Conservation (phyloP, 2,113 vertebrate species). For the Nannobrachium achirus region DNA sequence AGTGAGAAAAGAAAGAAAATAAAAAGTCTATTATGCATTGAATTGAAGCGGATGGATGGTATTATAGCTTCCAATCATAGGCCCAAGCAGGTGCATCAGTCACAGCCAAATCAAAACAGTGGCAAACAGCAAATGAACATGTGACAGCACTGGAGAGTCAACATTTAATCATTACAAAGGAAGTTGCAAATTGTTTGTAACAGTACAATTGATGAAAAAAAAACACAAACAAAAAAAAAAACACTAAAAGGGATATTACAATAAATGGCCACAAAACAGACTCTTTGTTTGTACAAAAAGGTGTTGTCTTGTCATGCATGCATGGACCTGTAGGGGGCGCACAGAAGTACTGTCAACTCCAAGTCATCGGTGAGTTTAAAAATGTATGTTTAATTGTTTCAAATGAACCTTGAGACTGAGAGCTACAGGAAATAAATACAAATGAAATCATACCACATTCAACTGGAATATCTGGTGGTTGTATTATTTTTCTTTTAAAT, state of each 20-base stretch:
- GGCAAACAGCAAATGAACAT: conserved; percentile 51
- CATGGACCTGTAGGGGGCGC: conserved; percentile 49
- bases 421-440: conserved; percentile 78
- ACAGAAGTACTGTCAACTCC: conserved; percentile 61
- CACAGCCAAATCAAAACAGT: conserved; percentile 26
- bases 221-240: too few relatives aligned
- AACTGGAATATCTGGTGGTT: conserved; percentile 68
- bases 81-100: neutral
- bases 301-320: conserved; percentile 13
- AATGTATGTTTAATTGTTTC: conserved; percentile 52
- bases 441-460: conserved; percentile 75
- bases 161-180: conserved; percentile 76
- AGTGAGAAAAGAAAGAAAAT: too few relatives aligned
- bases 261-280: conserved; percentile 62
- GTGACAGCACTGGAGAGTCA: conserved; percentile 71
- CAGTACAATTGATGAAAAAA: conserved; percentile 70
- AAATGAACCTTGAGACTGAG: conserved; percentile 47
- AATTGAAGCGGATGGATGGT: too few relatives aligned
- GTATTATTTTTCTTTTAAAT: conserved; percentile 47
- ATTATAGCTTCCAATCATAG: too few relatives aligned
- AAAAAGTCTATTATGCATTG: too few relatives aligned
- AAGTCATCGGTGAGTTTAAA: conserved; percentile 52
- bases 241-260: conserved; percentile 64
- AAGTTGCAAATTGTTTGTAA: conserved; percentile 67
- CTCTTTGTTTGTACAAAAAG: conserved; percentile 56